Conservation (phyloP, 2,888 invertebrate genomes). For the Acleris cristana region DNA sequence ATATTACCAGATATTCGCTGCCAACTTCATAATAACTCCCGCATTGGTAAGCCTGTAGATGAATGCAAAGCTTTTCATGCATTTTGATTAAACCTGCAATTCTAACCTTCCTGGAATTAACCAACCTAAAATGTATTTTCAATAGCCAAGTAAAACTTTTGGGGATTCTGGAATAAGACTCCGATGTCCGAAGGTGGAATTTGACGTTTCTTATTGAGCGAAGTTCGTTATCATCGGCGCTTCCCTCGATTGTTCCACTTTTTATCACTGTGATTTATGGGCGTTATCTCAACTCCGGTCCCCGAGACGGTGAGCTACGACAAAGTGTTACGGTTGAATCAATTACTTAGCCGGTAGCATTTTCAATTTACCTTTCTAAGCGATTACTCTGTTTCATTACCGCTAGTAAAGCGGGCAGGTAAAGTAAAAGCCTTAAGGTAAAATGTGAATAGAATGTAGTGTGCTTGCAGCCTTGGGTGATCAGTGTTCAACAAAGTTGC, state of each 20-base stretch:
- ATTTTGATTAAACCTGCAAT: conserved; percentile 10
- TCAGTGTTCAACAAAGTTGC: not conserved
- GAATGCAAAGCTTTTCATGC: conserved; percentile 19
- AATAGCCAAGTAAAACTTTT: conserved; percentile 1
- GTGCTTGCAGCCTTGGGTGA: not conserved
- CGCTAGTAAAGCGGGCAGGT: conserved; percentile 35
- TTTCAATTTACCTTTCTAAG: conserved; percentile 65
- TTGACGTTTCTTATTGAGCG: conserved; percentile 37
- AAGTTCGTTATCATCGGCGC: conserved; percentile 43
- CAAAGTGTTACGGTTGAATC: conserved; percentile 67
- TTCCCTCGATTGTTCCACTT: conserved; percentile 52
- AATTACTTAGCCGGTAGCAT: conserved; percentile 63
- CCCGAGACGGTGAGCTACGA: conserved; percentile 60
- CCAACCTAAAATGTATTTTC: not conserved
- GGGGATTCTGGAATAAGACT: conserved; percentile 10
- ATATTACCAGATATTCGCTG: conserved; percentile 50
- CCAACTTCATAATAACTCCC: conserved; percentile 37
- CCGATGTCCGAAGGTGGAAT: conserved; percentile 17
- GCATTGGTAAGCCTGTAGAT: conserved; percentile 15
- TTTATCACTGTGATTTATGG: conserved; percentile 74
- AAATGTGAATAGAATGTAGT: conserved; percentile 14
- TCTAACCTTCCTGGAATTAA: not conserved
- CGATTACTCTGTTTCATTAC: conserved; percentile 48
- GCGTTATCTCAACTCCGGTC: conserved; percentile 61
- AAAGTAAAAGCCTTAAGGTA: conserved; percentile 24